Base-by-base conservation (phyloP, 2,113 vertebrate species). In the Numenius arquata region DNA sequence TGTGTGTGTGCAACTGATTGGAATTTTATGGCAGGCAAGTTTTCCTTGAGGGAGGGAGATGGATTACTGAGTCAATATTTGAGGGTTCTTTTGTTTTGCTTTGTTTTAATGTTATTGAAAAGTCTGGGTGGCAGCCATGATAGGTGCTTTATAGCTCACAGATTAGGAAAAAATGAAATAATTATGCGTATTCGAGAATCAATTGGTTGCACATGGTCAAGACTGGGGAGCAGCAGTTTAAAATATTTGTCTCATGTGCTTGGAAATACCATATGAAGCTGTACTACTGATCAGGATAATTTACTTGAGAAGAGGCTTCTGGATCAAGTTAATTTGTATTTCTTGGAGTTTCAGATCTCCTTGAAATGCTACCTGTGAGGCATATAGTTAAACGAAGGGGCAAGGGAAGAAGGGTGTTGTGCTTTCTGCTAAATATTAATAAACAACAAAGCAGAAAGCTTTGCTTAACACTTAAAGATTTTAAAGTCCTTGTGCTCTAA, bases 1-100 rank as follows among this genome's bases (percentile, higher is more conserved):
- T 97, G 79, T 97, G 55, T 95, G 76, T 95, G 89, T 95, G 91
- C 78, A 93, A 92, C 90, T 97, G 96, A 96, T 97, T 95, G 94
- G 88, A 97, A 93, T 97, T 97, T 97, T 97, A 96, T 92, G 96
- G 88, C 91, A 93, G 88, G 94, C 20, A 0, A 78, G 58, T 83
- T 97, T 93, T 97, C 84, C 95, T 97, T 89, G 85, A 92, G 94
- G 93, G 71, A 95, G 78, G 55, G 83, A 96, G 94, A 93, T 94
- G 73, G 95, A 93, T 97, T 97, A 97, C 95, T 95, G 86, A 94
- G 86, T 95, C 95, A 97, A 97, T 96, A 97, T 96, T 93, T 95
- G 87, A 95, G 61, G 53, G 56, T 43, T 96, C 75, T 92, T 96
- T 93, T 94, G 86, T 95, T 96, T 94, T 96, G 66, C 73, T 93